These are phyloP conservation scores for Nothoprocta perdicaria DNA, from an alignment of 2,113 vertebrate species.

Conservation along the genomic window DNA sequence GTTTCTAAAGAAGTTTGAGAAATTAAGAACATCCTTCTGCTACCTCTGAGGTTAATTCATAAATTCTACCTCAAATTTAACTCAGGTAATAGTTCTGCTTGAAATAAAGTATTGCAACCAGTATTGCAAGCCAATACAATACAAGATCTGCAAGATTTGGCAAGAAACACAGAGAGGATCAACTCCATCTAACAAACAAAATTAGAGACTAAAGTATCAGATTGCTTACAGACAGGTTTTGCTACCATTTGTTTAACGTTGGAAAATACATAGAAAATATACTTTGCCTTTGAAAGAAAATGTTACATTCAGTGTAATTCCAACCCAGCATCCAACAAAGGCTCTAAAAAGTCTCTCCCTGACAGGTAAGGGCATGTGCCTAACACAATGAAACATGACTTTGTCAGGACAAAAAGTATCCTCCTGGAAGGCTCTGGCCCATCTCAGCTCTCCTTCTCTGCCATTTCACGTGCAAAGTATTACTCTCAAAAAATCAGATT, in stretches of 20 bases:
- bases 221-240: background rate
- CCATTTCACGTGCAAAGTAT: too few relatives aligned
- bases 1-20: background rate
- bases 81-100: background rate
- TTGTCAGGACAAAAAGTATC: background rate
- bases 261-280: slow-evolving; percentile 17
- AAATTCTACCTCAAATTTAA: background rate
- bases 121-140: background rate
- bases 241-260: slow-evolving; percentile 46
- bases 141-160: background rate
- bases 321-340: slow-evolving; percentile 29
- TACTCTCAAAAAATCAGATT: background rate
- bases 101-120: background rate
- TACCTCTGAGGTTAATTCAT: background rate
- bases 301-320: slow-evolving; percentile 12
- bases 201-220: background rate
- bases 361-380: background rate
- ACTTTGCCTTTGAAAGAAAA: slow-evolving; percentile 42
- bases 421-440: background rate
- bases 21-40: background rate
- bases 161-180: background rate
- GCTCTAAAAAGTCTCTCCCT: background rate
- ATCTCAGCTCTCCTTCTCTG: background rate
- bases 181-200: background rate
- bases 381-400: background rate